A percentile compares a stretch with the other conserved stretches of the same genome.
phyloP scores from a whole-genome alignment of 2,113 vertebrate genomes.

The Ia io region DNA sequence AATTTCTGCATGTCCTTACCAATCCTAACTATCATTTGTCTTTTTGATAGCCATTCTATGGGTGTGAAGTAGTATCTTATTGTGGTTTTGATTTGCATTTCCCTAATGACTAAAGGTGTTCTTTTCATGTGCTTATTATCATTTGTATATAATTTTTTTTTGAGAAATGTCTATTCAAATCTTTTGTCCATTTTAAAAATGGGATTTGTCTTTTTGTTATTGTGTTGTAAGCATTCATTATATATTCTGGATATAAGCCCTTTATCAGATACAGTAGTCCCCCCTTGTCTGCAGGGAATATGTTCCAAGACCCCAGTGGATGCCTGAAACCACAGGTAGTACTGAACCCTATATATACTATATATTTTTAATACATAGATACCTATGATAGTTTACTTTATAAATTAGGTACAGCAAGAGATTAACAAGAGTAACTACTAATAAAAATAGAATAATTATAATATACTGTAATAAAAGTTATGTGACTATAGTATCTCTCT shows the following conservation, averaged over 20 bases:
- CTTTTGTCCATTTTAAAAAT: background rate
- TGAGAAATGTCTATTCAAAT: background rate
- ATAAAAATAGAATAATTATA: no score
- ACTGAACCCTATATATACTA: background rate
- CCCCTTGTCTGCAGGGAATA: background rate
- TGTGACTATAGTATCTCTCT: no score
- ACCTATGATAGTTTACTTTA: background rate
- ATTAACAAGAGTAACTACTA: background rate
- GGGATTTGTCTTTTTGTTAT: background rate
- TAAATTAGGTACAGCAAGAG: background rate
- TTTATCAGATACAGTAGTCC: background rate
- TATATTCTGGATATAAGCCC: background rate
- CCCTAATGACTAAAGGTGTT: background rate
- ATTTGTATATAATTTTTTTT: background rate
- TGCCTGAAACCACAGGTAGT: background rate
- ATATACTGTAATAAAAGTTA: no score
- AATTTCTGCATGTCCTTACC: background rate
- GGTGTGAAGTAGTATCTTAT: background rate
- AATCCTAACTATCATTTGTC: background rate
- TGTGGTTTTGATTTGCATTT: slow-evolving; percentile 7
- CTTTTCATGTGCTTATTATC: background rate
- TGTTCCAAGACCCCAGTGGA: background rate
- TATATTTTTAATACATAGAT: background rate
- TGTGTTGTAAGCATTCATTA: background rate
- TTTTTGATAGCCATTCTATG: background rate